Evolutionary conservation across 2,113 vertebrate species (phyloP), one percentile per base, ranked within the genome.

Genomic region (Sylvilagus bachmani): DNA sequence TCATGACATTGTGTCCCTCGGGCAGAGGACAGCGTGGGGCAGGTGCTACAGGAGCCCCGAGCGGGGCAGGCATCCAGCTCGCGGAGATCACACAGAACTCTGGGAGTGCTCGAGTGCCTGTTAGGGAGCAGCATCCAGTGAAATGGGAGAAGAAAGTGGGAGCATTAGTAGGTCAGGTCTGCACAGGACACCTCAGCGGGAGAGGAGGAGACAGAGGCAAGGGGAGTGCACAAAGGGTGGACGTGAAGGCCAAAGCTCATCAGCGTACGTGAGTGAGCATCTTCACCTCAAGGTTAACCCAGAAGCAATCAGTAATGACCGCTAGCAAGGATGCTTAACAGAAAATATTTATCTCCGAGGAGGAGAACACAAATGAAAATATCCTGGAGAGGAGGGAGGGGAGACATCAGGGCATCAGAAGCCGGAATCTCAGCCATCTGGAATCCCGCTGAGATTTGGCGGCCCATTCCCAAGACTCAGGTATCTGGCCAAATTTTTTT

Each of bases 391-490:
- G 90, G 78, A 93, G 95, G 94, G 95, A 83, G 80, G 69, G 88
- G 82, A 96, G 96, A 89, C 71, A 94, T 89, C 82, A 96, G 94
- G 93, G 70, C 92, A 95, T 71, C 79, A 84, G 97, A 79, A 97
- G 96, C 97, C 97, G 97, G 97, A 97, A 97, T 97, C 94, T 86
- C 95, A 92, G 81, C 97, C 97, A 97, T 97, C 97, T 97, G 97
- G 96, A 96, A 95, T 97, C 95, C 95, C 90, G 78, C 90, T 93
- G 97, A 92, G 95, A 96, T 79, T 89, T 97, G 97, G 97, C 94
- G 1, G 95, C 75, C 95, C 89, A 27, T 83, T 92, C 74, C 89
- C 92, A 95, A 97, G 97, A 90, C 96, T 95, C 92, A 96, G 97
- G 89, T 97, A 90, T 78, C 74, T 92, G 95, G 97, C 97, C 97